phyloP scores from a whole-genome alignment of 2,888 invertebrate species.

The Meloe dianella region DNA sequence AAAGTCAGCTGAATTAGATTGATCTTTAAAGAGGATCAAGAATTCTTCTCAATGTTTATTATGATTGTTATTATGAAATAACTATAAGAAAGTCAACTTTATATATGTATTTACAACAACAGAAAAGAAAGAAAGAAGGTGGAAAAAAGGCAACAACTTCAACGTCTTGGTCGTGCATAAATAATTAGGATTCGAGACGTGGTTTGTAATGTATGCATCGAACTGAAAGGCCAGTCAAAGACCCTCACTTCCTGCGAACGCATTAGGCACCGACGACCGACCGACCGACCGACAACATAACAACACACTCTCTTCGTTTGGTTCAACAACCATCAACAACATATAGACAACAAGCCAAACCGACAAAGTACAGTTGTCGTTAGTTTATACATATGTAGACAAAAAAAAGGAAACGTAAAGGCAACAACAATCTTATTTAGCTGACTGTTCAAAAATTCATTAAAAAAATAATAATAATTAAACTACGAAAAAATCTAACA shows the following conservation, averaged over 20 bases:
- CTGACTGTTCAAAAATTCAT: not conserved
- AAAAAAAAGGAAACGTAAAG: slow-evolving; percentile 18
- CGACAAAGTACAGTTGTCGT: slow-evolving; percentile 1
- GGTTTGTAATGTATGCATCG: slow-evolving; percentile 38
- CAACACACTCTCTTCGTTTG: slow-evolving; percentile 14
- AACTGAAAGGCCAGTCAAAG: slow-evolving; percentile 41
- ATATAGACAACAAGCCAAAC: slow-evolving; percentile 4
- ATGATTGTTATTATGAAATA: not conserved
- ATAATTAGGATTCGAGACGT: slow-evolving; percentile 36
- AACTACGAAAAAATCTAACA: slow-evolving; percentile 31
- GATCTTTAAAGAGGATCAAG: not conserved
- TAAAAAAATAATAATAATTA: not conserved
- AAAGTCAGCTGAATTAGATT: slow-evolving; percentile 34
- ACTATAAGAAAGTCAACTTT: not conserved
- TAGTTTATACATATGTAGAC: slow-evolving; percentile 7
- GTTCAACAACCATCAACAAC: slow-evolving; percentile 18
- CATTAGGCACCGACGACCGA: slow-evolving; percentile 29
- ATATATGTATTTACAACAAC: slow-evolving; percentile 8
- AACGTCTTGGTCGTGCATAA: slow-evolving; percentile 29
- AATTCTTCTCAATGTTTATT: not conserved
- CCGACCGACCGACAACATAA: slow-evolving; percentile 10
- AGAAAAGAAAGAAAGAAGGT: not conserved
- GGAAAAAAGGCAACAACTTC: slow-evolving; percentile 9
- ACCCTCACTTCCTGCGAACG: slow-evolving; percentile 38
- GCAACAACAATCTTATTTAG: not conserved